These are phyloP conservation scores for Drosophila azteca DNA, from an alignment of 1,140 invertebrate species.

Conservation along the genomic window DNA sequence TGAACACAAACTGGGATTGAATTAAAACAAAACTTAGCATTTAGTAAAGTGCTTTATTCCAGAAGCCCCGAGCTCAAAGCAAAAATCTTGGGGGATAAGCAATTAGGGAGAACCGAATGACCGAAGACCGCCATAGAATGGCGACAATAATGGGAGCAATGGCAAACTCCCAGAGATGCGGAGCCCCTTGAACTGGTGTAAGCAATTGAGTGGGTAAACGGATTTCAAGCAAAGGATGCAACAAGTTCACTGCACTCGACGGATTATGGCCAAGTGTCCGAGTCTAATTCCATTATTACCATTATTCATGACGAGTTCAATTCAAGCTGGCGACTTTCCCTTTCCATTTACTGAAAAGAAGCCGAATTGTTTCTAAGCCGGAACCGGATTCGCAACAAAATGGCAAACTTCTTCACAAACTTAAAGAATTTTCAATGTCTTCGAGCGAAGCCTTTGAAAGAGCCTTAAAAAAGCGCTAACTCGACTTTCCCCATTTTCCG, in stretches of 20 bases:
- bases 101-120: conserved; percentile 20
- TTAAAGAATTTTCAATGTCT: conserved; percentile 64
- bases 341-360: background rate
- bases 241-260: conserved; percentile 34
- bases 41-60: too few species aligned
- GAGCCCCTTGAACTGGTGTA: conserved; percentile 9
- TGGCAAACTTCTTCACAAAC: conserved; percentile 42
- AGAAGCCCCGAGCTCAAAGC: too few species aligned
- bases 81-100: conserved; percentile 9
- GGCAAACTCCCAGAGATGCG: background rate
- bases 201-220: conserved; percentile 48
- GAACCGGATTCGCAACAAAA: conserved; percentile 24
- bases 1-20: too few species aligned
- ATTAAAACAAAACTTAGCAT: too few species aligned
- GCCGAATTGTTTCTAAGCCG: conserved; percentile 20
- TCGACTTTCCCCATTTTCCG: conserved; percentile 21
- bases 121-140: conserved; percentile 45
- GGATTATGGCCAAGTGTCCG: conserved; percentile 26
- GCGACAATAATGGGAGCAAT: conserved; percentile 49
- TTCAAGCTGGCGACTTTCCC: conserved; percentile 39
- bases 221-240: conserved; percentile 25
- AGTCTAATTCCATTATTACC: conserved; percentile 53
- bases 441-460: conserved; percentile 58
- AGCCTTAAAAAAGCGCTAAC: conserved; percentile 58
- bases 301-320: conserved; percentile 61